phyloP scores from a whole-genome alignment of 2,888 invertebrate species.

The Unio delphinus region DNA sequence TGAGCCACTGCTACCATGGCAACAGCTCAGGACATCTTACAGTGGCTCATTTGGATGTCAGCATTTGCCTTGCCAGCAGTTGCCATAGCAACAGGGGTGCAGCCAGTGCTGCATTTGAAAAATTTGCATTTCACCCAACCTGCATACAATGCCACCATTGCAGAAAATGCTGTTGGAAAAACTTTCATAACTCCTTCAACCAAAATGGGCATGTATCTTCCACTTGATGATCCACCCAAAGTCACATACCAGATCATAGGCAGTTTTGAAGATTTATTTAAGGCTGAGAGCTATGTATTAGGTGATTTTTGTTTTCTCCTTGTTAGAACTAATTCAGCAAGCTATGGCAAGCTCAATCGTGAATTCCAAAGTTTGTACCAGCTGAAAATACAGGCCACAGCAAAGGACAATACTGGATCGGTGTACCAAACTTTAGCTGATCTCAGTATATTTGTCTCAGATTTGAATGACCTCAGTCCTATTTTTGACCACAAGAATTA shows the following conservation, averaged over 20 bases:
- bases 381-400: conserved; percentile 83
- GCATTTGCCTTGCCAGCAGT: conserved; percentile 23
- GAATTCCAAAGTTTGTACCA: conserved; percentile 89
- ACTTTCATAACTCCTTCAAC: conserved; percentile 81
- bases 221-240: conserved; percentile 55
- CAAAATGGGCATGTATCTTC: conserved; percentile 84
- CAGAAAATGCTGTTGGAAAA: conserved; percentile 77
- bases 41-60: conserved; percentile 26
- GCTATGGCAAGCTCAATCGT: conserved; percentile 90
- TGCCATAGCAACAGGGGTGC: conserved; percentile 10
- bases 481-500: conserved; percentile 93
- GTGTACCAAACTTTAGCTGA: conserved; percentile 43
- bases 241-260: conserved; percentile 89
- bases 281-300: conserved; percentile 88
- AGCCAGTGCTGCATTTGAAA: conserved; percentile 3
- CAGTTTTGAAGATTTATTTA: conserved; percentile 91
- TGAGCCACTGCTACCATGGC: no score
- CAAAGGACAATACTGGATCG: conserved; percentile 67
- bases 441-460: conserved; percentile 75
- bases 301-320: conserved; percentile 96
- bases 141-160: conserved; percentile 64
- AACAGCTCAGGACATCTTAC: no score
- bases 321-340: conserved; percentile 89
- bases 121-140: conserved; percentile 60
- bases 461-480: conserved; percentile 85